Base-by-base conservation (phyloP, 2,113 vertebrate genomes). In the Vulpes vulpes region DNA sequence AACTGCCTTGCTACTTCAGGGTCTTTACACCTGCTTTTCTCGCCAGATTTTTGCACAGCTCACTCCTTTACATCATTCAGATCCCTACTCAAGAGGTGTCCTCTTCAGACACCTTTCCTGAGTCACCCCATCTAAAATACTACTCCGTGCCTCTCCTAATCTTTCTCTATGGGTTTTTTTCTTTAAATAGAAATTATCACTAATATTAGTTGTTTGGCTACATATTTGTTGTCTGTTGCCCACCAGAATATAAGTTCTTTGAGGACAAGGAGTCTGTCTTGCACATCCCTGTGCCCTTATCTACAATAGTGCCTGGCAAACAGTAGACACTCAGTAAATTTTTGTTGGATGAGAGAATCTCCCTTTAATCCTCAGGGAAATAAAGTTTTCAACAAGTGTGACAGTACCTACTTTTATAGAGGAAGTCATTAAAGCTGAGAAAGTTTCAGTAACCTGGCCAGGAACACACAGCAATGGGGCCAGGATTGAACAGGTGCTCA, bases 311-410 rank as follows among this genome's bases (percentile, higher is more conserved):
- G 35, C 55, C 80, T 87, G 17, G 74, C 14, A 82, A 90, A 92
- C 2, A 76, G 60, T 25, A 83, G 74, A 74, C 5, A 88, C 25
- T 93, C 16, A 62, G 25, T 83, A 81, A 3, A 69, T 74, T 76
- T 80, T 76, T 80, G 55, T 67, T 73, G 25, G 64, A 59, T 89
- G 51, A 94, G 60, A 90, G 11, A 82, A 82, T 94, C 91, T 71
- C 95, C 53, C 86, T 57, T 89, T 86, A 94, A 85, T 62, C 16
- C 35, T 89, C 30, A 59, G 76, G n/a, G 85, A 8, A 5, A 35
- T 89, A 93, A 76, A 15, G 55, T 15, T 38, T 76, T 84, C 86
- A 95, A 92, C 11, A 60, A 92, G 14, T 53, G 17, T 76, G 67
- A 38, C 11, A 32, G 64, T 43, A 83, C n/a, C 35, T 69, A 19